Evolutionary conservation across 2,888 invertebrate genomes (phyloP), one percentile per base, ranked within the genome.

Genomic region (Acrocyrtus sp.): DNA sequence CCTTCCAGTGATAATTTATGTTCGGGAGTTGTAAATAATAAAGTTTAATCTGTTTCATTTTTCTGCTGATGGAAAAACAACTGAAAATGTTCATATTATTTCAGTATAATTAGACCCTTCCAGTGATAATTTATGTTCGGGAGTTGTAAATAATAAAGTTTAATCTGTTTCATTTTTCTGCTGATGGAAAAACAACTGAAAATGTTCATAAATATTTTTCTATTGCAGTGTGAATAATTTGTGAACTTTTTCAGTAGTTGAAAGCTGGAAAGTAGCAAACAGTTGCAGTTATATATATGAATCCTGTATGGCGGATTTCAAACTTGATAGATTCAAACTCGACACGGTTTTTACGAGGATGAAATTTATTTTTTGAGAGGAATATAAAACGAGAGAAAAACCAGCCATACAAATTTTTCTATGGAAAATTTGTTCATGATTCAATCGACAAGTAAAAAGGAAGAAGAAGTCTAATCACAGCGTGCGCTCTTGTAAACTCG

Each of bases 401-500:
- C 34, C 6, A 34, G 12, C 34, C 34, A 34, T 34, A 34, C 34
- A 34, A 34, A 8, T 34, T 34, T 34, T 34, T 34, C 12, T 34
- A 34, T 34, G n/a, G n/a, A n/a, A n/a, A n/a, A 34, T n/a, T 47
- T 47, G 19, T 47, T 17, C 21, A 19, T 47, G 21, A 19, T 47
- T n/a, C 47, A 47, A 10, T 22, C 24, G 50, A 53, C 24, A n/a
- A 22, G 26, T 27, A 47, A 27, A 24, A 47, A 15, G 17, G 2
- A 19, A 19, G 17, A 53, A 12, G 41, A 10, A 51, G 41, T 47
- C 45, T 26, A 61, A 29, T 69, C 69, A 61, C 34, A 61, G 47
- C 47, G 26, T 54, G 60, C 27, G 43, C 39, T 47, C 34, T 34
- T 34, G 12, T 34, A 12, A 34, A 12, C n/a, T n/a, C 12, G 34